Base-by-base conservation (phyloP, 1,140 invertebrate species). In the Ruditapes philippinarum region DNA sequence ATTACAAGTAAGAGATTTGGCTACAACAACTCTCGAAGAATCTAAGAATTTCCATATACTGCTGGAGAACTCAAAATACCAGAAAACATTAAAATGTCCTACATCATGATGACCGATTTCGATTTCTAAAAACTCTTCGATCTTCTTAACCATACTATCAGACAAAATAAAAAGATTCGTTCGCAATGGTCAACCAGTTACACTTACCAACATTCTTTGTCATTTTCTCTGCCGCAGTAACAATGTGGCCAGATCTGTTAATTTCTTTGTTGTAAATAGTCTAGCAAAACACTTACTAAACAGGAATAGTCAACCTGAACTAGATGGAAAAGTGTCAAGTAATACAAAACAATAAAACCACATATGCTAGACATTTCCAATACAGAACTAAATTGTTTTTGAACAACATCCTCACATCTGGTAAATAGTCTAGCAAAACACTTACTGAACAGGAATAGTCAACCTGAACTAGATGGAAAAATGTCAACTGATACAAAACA, bases 221-320 rank as follows among this genome's bases (percentile, higher is more conserved):
- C n/a, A 90, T 83, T 49, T 86, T 91, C 17, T 92, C 91, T 28
- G 90, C 91, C 31, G 91, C 88, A 62, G 91, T 91, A 62, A 92
- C 91, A 1, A 85, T 73, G 81, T 92, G 91, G 91, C 28, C 25
- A 40, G 83, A 90, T 60, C 60, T 92, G 17, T 76, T 92, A 11
- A 33, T n/a, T n/a, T 49, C 40, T 90, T 28, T 60, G 91, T 17
- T 78, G 68, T 60, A 80, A 88, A 73, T 57, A 90, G 36, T 17
- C 11, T 83, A 54, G 65, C 5, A 68, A 38, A 45, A 62, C 73
- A 9, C 38, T 60, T 33, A 62, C 82, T 1, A 83, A 79, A 49
- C 85, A 82, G 19, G 78, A 91, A 60, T 89, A 19, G 40, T 28
- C 12, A 54, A 82, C 19, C 9, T 91, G 12, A 76, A 19, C 1